Percentiles rank a stretch among this genome's conserved stretches.
Conservation (phyloP, 1,140 invertebrate species). For the Heterodera schachtii region DNA sequence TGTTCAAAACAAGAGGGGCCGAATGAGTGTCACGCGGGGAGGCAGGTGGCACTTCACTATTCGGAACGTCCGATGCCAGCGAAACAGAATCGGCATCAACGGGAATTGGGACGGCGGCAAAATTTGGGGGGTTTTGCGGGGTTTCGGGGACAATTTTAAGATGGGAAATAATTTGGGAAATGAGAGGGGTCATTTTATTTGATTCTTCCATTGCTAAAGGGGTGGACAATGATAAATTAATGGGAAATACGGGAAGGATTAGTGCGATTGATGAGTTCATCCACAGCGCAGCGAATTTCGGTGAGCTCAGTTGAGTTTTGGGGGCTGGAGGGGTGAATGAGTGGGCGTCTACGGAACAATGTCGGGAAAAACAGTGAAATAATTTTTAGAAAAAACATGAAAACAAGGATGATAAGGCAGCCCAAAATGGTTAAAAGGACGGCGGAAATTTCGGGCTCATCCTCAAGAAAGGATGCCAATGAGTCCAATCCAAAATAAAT, state of each 20-base stretch:
- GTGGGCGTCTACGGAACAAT: not conserved
- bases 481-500: conserved; percentile 4
- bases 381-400: not conserved
- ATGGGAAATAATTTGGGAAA: not conserved
- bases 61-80: too few relatives aligned
- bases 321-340: not conserved
- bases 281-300: not conserved
- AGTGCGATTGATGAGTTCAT: not conserved
- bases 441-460: not conserved
- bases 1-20: too few relatives aligned
- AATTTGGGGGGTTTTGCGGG: too few relatives aligned
- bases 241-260: not conserved
- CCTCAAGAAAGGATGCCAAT: not conserved
- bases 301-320: not conserved
- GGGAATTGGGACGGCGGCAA: too few relatives aligned
- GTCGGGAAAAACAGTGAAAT: not conserved
- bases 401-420: not conserved
- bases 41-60: too few relatives aligned
- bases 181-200: not conserved
- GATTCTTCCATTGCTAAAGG: not conserved
- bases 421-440: not conserved
- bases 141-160: too few relatives aligned
- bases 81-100: too few relatives aligned
- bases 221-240: too few relatives aligned
- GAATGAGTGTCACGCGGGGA: too few relatives aligned